phyloP scores from a whole-genome alignment of 1,140 invertebrate genomes.

The Monomorium pharaonis region DNA sequence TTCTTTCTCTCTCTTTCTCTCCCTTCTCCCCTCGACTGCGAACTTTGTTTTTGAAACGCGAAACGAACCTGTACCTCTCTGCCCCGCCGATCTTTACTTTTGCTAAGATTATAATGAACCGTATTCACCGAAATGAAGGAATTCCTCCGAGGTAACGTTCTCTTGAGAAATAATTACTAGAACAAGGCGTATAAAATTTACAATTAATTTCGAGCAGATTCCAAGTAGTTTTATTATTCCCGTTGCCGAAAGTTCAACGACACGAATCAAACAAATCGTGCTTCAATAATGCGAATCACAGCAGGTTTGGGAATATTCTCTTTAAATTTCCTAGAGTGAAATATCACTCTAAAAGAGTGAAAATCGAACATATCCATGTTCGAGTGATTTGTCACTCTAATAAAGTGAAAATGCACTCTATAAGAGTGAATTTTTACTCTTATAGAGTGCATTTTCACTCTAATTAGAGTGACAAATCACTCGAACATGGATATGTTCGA shows the following conservation, averaged over 20 bases:
- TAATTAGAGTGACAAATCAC: too few relatives aligned
- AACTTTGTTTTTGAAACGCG: background rate
- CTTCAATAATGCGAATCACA: background rate
- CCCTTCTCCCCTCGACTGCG: background rate
- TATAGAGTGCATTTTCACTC: too few relatives aligned
- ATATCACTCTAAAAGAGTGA: too few relatives aligned
- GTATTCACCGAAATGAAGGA: background rate
- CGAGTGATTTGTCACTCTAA: too few relatives aligned
- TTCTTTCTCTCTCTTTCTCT: background rate
- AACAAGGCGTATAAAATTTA: background rate
- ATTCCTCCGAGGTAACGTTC: background rate
- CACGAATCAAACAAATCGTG: background rate
- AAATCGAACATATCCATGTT: too few relatives aligned
- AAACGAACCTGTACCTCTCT: constrained; percentile 13
- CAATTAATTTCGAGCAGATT: background rate
- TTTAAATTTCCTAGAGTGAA: too few relatives aligned
- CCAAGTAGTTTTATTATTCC: background rate
- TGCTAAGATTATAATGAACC: background rate
- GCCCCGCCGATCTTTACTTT: background rate
- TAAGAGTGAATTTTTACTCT: too few relatives aligned
- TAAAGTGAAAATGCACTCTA: too few relatives aligned
- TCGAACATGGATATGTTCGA: too few relatives aligned
- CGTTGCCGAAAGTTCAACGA: background rate
- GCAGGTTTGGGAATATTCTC: background rate
- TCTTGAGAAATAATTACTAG: background rate